Conservation (phyloP, 2,797 vertebrate species). For the Passerculus sandwichensis region DNA sequence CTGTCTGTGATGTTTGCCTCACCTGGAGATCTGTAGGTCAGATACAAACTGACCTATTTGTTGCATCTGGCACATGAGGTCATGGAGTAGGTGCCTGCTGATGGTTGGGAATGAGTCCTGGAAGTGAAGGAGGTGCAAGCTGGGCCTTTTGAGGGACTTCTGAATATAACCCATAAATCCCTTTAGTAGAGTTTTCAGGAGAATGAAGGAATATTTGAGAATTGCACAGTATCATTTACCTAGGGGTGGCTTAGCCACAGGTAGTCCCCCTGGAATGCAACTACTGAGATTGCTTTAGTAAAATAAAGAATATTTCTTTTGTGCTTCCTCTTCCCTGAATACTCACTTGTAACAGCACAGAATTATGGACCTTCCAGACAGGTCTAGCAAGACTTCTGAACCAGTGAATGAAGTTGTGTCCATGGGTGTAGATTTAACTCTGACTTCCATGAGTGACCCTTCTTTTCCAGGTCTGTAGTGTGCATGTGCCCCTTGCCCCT, state of each 20-base stretch:
- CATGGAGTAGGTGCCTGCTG: neutral
- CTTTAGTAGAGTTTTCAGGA: neutral
- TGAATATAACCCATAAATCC: fast-evolving
- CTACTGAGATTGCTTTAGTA: neutral
- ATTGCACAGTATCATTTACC: neutral
- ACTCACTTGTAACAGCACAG: neutral
- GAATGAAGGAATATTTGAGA: neutral
- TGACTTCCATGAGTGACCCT: neutral
- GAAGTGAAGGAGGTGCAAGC: neutral
- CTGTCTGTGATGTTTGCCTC: neutral
- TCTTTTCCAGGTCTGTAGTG: neutral
- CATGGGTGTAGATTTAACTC: neutral
- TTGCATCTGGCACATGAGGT: neutral
- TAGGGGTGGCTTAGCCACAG: neutral
- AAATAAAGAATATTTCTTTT: neutral
- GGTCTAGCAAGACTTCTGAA: neutral
- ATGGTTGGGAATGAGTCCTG: neutral
- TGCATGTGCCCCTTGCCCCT: neutral
- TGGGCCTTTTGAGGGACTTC: neutral
- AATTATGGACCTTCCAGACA: neutral
- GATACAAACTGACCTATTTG: neutral
- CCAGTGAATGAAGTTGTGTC: neutral
- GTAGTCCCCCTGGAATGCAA: neutral
- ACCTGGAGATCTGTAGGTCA: neutral
- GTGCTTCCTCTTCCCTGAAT: neutral